phyloP scores from a whole-genome alignment of 2,113 vertebrate genomes.

The Myrmophylax atrothorax region DNA sequence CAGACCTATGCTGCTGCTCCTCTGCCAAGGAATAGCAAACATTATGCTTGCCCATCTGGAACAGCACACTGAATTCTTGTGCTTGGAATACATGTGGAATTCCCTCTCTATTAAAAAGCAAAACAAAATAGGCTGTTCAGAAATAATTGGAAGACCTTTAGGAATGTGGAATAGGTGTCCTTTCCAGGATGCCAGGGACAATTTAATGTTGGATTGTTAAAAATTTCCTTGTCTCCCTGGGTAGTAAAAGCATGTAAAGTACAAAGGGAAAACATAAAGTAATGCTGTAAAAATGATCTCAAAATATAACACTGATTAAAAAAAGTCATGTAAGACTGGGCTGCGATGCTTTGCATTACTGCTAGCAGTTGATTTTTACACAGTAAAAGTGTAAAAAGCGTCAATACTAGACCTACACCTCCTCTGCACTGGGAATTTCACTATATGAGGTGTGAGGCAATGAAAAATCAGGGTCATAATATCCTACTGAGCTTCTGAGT shows the following conservation, averaged over 20 bases:
- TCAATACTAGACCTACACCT: background rate
- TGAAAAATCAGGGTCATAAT: conserved; percentile 27
- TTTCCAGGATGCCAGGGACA: background rate
- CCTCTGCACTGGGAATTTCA: background rate
- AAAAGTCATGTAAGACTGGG: background rate
- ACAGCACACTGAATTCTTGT: background rate
- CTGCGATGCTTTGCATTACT: background rate
- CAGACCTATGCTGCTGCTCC: background rate
- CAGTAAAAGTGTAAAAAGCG: background rate
- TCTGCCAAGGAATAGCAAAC: conserved; percentile 49
- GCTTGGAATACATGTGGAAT: conserved; percentile 20
- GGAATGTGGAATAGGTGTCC: background rate
- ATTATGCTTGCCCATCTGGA: conserved; percentile 20
- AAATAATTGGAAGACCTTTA: conserved; percentile 11
- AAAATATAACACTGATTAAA: background rate
- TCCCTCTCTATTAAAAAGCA: conserved; percentile 33
- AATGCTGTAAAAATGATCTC: background rate
- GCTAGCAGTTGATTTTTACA: background rate
- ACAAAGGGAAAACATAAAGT: background rate
- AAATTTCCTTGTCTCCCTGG: background rate
- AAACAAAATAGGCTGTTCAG: conserved; percentile 9
- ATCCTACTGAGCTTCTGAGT: conserved; percentile 39
- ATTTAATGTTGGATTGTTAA: background rate
- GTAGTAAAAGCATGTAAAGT: background rate
- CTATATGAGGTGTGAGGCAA: background rate